A percentile compares a stretch with the other conserved stretches of the same genome.
phyloP scores from a whole-genome alignment of 2,113 vertebrate species.

The Xiphophorus couchianus region DNA sequence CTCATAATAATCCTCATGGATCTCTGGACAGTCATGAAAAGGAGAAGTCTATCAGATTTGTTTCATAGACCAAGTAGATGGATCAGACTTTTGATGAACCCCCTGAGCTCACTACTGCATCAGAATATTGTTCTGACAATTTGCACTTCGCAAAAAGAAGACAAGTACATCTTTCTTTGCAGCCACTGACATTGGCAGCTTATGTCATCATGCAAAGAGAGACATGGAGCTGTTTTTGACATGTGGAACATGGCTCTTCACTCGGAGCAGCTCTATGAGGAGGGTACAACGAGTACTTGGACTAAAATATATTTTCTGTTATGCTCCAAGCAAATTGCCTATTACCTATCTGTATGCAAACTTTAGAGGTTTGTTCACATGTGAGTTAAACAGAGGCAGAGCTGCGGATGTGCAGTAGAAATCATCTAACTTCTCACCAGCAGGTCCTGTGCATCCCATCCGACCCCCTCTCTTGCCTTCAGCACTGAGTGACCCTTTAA shows the following conservation, averaged over 20 bases:
- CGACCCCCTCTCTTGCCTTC: too few species aligned
- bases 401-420: too few species aligned
- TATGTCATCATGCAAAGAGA: neutral
- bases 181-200: neutral
- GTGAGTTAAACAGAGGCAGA: too few species aligned
- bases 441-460: too few species aligned
- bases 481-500: too few species aligned
- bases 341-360: too few species aligned
- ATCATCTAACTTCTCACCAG: too few species aligned
- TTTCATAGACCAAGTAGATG: constrained; percentile 25
- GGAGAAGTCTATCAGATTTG: constrained; percentile 28
- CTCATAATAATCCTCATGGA: constrained; percentile 13
- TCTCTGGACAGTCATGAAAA: constrained; percentile 48
- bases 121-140: neutral
- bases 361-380: too few species aligned
- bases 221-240: neutral
- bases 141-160: neutral
- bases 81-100: constrained; percentile 39
- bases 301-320: neutral
- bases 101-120: constrained; percentile 23
- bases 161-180: neutral
- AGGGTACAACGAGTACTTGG: neutral
- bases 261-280: neutral
- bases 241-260: neutral
- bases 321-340: too few species aligned